These are phyloP conservation scores for Brachypodius melanocephalos DNA, from an alignment of 2,113 vertebrate genomes.

Conservation along the genomic window DNA sequence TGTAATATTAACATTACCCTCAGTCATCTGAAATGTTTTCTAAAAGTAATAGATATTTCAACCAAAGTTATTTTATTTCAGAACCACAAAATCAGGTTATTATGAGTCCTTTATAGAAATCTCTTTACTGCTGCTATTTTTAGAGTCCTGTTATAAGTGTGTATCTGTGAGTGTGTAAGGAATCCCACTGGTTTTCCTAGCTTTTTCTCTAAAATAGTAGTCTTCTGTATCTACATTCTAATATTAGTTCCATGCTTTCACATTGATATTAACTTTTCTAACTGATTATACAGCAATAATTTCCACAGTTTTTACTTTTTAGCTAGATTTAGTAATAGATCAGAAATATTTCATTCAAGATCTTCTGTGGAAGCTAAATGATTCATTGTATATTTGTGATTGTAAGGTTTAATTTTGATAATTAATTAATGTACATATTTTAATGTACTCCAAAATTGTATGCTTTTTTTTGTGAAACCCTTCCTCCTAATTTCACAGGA, in stretches of 20 bases:
- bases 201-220: not conserved
- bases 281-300: not conserved
- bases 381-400: not conserved
- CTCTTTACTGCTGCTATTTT: not conserved
- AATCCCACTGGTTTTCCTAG: not conserved
- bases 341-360: not conserved
- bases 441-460: not conserved
- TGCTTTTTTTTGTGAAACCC: not conserved
- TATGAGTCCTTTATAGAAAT: not conserved
- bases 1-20: not conserved
- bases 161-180: not conserved
- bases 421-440: not conserved
- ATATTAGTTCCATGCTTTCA: not conserved
- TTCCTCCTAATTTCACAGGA: not conserved
- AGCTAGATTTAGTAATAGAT: not conserved
- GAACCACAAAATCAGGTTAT: not conserved
- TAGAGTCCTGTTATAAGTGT: not conserved
- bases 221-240: not conserved
- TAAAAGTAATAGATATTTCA: not conserved
- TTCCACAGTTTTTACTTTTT: not conserved
- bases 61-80: not conserved
- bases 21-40: not conserved
- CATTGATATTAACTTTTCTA: not conserved
- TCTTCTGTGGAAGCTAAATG: not conserved
- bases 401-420: not conserved